Evolutionary conservation across 2,888 invertebrate genomes (phyloP).

Genomic region (Trissoscelio sp.): DNA sequence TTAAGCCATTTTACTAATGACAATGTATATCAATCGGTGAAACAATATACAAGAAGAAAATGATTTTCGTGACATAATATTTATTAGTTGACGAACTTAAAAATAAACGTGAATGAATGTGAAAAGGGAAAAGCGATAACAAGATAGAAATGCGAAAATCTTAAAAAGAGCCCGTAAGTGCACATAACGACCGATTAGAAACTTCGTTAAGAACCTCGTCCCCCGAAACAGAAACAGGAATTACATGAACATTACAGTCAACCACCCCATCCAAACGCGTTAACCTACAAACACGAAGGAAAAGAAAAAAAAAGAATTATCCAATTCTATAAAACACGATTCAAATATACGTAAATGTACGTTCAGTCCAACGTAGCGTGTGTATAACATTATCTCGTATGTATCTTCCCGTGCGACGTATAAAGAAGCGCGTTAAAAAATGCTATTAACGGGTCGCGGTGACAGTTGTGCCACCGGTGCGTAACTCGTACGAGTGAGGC

Average conservation of each 20-base stretch:
- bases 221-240: neutral
- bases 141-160: constrained; percentile 7
- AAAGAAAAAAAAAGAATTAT: constrained; percentile 12
- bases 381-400: too few relatives aligned
- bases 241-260: neutral
- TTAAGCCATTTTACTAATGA: too few relatives aligned
- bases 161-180: too few relatives aligned
- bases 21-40: too few relatives aligned
- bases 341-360: too few relatives aligned
- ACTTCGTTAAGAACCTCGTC: constrained; percentile 18
- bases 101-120: too few relatives aligned
- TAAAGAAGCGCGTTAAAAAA: constrained; percentile 17
- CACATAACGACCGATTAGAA: too few relatives aligned
- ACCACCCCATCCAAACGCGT: neutral
- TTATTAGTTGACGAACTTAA: too few relatives aligned
- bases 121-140: neutral
- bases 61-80: too few relatives aligned
- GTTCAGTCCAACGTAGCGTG: too few relatives aligned
- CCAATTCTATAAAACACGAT: constrained; percentile 12
- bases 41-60: constrained; percentile 47
- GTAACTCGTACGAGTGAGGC: constrained; percentile 43
- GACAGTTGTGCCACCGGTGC: neutral
- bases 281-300: constrained; percentile 1
- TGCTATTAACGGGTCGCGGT: constrained; percentile 16
- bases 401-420: too few relatives aligned